phyloP scores from a whole-genome alignment of 2,888 invertebrate genomes.

The Ceramica pisi region DNA sequence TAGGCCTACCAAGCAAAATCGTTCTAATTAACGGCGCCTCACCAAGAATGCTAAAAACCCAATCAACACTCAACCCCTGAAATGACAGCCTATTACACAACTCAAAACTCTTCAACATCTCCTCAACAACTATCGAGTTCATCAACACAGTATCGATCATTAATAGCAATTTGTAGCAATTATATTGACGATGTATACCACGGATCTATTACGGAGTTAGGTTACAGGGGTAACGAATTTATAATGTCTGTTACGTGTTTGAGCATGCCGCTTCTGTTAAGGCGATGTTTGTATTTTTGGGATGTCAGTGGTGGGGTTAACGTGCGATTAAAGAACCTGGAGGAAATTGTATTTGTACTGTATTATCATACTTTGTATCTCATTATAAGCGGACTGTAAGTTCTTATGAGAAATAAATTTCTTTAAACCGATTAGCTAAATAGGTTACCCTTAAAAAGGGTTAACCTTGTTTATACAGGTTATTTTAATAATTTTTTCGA shows the following conservation, averaged over 20 bases:
- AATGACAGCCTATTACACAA: slow-evolving; percentile 57
- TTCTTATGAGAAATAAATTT: too few species aligned
- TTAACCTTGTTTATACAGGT: neutral
- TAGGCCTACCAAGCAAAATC: slow-evolving; percentile 13
- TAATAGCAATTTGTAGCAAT: slow-evolving; percentile 83
- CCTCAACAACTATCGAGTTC: slow-evolving; percentile 62
- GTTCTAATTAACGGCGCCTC: slow-evolving; percentile 47
- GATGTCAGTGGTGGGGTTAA: neutral
- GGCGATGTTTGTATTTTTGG: slow-evolving; percentile 59
- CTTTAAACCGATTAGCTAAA: too few species aligned
- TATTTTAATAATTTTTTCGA: neutral
- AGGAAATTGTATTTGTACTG: too few species aligned
- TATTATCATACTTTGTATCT: too few species aligned
- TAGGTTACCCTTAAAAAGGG: neutral
- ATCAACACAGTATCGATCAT: slow-evolving; percentile 73
- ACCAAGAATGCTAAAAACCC: slow-evolving; percentile 40
- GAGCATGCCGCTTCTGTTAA: slow-evolving; percentile 80
- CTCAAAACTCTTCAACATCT: slow-evolving; percentile 22
- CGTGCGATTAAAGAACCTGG: too few species aligned
- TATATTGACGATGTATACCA: slow-evolving; percentile 79
- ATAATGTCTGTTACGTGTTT: slow-evolving; percentile 80
- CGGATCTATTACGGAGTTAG: slow-evolving; percentile 62
- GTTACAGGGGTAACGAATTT: slow-evolving; percentile 83
- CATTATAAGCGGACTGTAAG: too few species aligned
- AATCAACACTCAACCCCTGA: slow-evolving; percentile 58